Base-by-base conservation (phyloP, 2,113 vertebrate genomes). In the Prochilodus magdalenae region DNA sequence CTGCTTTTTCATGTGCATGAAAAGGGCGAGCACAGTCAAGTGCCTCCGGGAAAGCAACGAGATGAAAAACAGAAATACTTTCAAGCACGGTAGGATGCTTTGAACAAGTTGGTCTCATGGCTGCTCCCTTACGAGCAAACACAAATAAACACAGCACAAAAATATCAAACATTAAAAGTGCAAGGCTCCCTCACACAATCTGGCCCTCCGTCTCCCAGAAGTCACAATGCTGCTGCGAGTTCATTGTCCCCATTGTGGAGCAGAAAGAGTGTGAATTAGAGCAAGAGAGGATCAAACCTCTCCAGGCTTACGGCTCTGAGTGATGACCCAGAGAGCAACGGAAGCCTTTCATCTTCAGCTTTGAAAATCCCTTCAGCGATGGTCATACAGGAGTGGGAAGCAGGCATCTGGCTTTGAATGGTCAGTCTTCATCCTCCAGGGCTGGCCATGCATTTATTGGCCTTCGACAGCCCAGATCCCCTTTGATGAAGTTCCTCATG, bases 321-420 rank as follows among this genome's bases (percentile, higher is more conserved):
- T 44, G 27, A 65, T 51, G 78, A 73, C 70, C 55, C 5, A 73
- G 53, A 85, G 29, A 65, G 20, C 47, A 26, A 27, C 1, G 7
- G 26, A 36, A 79, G 24, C 15, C 47, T 74, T 62, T 55, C 47
- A n/a, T 63, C 59, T 27, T 24, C 26, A 26, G 65, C 71, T 78
- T 59, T 75, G 57, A 78, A 84, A 71, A 59, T 36, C 62, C 33
- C 47, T 62, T 72, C 57, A 69, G 29, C 63, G 40, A 55, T 53
- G 24, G 57, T 26, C 65, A 26, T 79, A 47, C n/a, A 27, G 49
- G 49, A 51, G 33, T 57, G 59, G 16, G 47, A 29, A 14, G 4
- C 5, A 24, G 44, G 24, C 59, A 49, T 57, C 74, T 27, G 73
- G 75, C 26, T 14, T 33, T 57, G 47, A 57, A 53, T 77, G 76